A percentile compares a stretch with the other conserved stretches of the same genome.
phyloP scores from a whole-genome alignment of 2,888 invertebrate genomes.

The Gonocerus acuteangulatus region DNA sequence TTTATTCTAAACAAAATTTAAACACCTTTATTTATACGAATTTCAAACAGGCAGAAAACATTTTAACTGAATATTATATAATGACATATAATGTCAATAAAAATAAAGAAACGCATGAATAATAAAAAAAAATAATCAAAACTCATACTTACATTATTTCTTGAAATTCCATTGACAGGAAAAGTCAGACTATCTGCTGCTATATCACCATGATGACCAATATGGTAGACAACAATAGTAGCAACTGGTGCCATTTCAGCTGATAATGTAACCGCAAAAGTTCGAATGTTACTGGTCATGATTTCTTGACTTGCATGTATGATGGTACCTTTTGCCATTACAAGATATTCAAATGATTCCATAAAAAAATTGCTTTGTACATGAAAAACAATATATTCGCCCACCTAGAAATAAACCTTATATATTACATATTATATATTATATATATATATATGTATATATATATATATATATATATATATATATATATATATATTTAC shows the following conservation, averaged over 20 bases:
- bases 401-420: conserved; percentile 63
- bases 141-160: conserved; percentile 65
- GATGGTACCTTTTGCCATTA: conserved; percentile 88
- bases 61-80: too few species aligned
- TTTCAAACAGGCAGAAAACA: too few species aligned
- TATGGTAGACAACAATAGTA: conserved; percentile 80
- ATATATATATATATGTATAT: too few species aligned
- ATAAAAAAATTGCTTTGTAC: conserved; percentile 85
- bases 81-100: too few species aligned
- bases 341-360: conserved; percentile 80
- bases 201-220: conserved; percentile 70
- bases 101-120: too few species aligned
- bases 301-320: conserved; percentile 74
- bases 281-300: conserved; percentile 71
- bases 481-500: too few species aligned
- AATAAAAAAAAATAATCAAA: too few species aligned
- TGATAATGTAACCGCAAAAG: conserved; percentile 72
- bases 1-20: too few species aligned
- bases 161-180: conserved; percentile 88
- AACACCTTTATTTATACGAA: too few species aligned
- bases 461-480: too few species aligned
- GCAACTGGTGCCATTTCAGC: conserved; percentile 90
- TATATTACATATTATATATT: too few species aligned
- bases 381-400: conserved; percentile 90
- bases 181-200: conserved; percentile 91